phyloP scores from a whole-genome alignment of 2,888 invertebrate genomes.

The Emmelina monodactyla region DNA sequence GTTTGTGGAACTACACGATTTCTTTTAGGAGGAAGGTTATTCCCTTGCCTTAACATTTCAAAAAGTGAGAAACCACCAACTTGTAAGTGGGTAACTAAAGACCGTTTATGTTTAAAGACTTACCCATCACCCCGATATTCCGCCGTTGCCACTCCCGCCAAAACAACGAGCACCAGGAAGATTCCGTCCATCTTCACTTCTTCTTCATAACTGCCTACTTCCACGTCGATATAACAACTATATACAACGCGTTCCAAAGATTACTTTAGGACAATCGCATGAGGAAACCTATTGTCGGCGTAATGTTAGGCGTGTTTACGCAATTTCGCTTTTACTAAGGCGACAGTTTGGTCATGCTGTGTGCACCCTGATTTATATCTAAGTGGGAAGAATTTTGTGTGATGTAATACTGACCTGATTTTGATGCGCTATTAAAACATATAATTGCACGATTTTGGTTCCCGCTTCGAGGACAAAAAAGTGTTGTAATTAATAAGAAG shows the following conservation, averaged over 20 bases:
- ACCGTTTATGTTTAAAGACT: slow-evolving; percentile 19
- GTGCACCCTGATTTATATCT: not conserved
- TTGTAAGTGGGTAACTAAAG: not conserved
- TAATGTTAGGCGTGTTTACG: not conserved
- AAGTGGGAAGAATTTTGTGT: not conserved
- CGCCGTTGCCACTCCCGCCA: slow-evolving; percentile 23
- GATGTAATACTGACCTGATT: too few species aligned
- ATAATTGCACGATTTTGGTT: too few species aligned
- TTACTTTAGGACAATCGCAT: slow-evolving; percentile 48
- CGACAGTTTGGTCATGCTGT: not conserved
- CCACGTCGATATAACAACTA: slow-evolving; percentile 36
- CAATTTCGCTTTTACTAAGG: not conserved
- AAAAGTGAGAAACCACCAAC: too few species aligned
- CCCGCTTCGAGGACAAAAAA: too few species aligned
- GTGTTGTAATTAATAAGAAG: too few species aligned
- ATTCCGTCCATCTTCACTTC: slow-evolving; percentile 34
- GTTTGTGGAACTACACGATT: too few species aligned
- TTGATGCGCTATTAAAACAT: too few species aligned
- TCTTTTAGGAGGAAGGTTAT: too few species aligned
- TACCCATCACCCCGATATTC: slow-evolving; percentile 50
- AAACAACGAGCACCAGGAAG: slow-evolving; percentile 19
- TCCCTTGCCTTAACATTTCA: too few species aligned
- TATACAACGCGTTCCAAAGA: slow-evolving; percentile 53
- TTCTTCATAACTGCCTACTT: slow-evolving; percentile 30
- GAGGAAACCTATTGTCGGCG: slow-evolving; percentile 49